These are phyloP conservation scores for Drosophila rubida DNA, from an alignment of 2,888 invertebrate genomes.

Conservation along the genomic window DNA sequence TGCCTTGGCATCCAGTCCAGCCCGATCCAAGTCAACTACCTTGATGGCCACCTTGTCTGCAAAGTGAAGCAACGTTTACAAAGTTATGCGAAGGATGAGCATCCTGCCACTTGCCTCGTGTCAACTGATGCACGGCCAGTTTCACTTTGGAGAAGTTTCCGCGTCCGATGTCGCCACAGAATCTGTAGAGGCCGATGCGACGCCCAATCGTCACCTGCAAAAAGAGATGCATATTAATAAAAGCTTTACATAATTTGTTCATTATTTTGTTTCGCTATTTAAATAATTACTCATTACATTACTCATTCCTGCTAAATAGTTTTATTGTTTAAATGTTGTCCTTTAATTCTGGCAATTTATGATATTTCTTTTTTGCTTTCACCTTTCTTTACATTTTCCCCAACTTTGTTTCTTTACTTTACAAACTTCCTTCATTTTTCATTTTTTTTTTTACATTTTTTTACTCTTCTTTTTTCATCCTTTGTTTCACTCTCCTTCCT, in stretches of 20 bases:
- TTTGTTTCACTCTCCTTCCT: background rate
- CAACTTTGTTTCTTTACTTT: background rate
- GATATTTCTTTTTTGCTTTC: too few species aligned
- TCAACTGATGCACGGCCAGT: conserved; percentile 90
- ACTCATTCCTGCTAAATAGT: too few species aligned
- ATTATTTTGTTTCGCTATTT: too few species aligned
- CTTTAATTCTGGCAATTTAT: too few species aligned
- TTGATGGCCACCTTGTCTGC: conserved; percentile 91
- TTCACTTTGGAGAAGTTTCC: conserved; percentile 93
- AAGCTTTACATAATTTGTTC: too few species aligned
- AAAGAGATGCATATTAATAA: too few species aligned
- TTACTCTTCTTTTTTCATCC: background rate
- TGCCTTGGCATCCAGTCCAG: conserved; percentile 89
- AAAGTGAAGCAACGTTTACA: background rate
- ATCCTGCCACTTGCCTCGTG: conserved; percentile 86
- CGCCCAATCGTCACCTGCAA: conserved; percentile 88
- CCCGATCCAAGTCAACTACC: conserved; percentile 91
- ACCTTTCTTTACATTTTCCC: too few species aligned
- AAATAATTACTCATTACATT: background rate
- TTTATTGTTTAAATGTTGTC: too few species aligned
- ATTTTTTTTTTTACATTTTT: background rate
- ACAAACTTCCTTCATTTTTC: background rate
- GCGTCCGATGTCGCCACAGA: conserved; percentile 90
- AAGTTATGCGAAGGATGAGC: background rate
- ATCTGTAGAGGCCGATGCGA: conserved; percentile 90